phyloP scores from a whole-genome alignment of 2,888 invertebrate species.

The Chydorus sphaericus region DNA sequence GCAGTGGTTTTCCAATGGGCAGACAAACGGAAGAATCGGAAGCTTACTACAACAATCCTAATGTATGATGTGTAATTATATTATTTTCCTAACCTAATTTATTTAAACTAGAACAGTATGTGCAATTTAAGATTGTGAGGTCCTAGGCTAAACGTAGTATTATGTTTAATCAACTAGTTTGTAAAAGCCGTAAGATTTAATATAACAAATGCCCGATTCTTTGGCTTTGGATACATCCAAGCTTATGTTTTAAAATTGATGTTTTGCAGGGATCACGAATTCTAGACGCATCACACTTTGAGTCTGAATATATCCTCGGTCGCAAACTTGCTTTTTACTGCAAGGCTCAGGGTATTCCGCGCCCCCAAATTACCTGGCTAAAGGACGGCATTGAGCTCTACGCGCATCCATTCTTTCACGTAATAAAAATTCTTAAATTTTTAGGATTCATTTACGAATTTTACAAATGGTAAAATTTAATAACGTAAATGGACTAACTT shows the following conservation, averaged over 20 bases:
- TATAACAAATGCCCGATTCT: neutral
- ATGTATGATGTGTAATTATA: conserved; percentile 38
- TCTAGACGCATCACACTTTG: conserved; percentile 52
- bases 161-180: too few species aligned
- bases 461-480: too few species aligned
- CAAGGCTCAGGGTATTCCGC: conserved; percentile 51
- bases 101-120: too few species aligned
- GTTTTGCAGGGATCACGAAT: conserved; percentile 47
- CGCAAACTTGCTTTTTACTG: conserved; percentile 61
- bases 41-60: conserved; percentile 76
- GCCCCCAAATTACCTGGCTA: conserved; percentile 59
- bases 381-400: conserved; percentile 55
- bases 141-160: too few species aligned
- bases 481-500: too few species aligned
- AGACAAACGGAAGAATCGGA: conserved; percentile 82
- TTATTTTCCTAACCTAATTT: neutral
- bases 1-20: too few species aligned
- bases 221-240: neutral
- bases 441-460: too few species aligned
- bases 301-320: conserved; percentile 54
- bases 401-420: conserved; percentile 51
- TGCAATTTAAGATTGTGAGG: too few species aligned
- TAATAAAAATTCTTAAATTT: conserved; percentile 25
- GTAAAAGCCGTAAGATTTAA: neutral
- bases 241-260: neutral